Evolutionary conservation across 2,888 invertebrate species (phyloP).

Genomic region (Boloria selene): DNA sequence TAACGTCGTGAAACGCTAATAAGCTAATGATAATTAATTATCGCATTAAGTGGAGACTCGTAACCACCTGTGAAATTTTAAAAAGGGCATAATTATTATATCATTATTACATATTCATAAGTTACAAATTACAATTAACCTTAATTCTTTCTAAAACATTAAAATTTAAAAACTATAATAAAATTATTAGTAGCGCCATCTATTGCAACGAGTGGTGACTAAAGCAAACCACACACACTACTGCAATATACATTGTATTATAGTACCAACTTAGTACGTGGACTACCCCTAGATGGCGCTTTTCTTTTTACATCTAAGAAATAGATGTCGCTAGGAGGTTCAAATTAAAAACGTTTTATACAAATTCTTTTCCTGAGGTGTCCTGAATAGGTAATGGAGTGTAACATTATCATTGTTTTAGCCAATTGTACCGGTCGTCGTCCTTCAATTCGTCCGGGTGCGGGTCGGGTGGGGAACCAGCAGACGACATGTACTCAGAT

Average conservation of each 20-base stretch:
- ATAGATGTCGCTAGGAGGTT: slow-evolving; percentile 51
- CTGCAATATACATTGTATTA: too few species aligned
- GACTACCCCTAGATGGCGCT: slow-evolving; percentile 51
- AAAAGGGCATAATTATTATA: too few species aligned
- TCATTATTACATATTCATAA: too few species aligned
- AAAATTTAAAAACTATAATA: too few species aligned
- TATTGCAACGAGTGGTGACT: slow-evolving; percentile 39
- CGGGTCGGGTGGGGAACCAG: slow-evolving; percentile 95
- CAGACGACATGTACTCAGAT: slow-evolving; percentile 97
- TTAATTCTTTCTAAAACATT: too few species aligned
- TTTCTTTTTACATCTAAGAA: slow-evolving; percentile 10
- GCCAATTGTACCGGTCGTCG: slow-evolving; percentile 95
- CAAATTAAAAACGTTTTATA: slow-evolving; percentile 29
- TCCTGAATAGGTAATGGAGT: slow-evolving; percentile 43
- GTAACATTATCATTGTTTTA: slow-evolving; percentile 72
- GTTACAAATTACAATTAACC: too few species aligned
- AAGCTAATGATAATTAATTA: too few species aligned
- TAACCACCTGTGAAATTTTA: too few species aligned
- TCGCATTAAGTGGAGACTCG: too few species aligned
- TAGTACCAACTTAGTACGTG: neutral
- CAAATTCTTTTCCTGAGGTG: slow-evolving; percentile 37
- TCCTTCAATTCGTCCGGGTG: slow-evolving; percentile 96
- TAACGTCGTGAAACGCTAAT: too few species aligned
- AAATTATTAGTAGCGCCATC: slow-evolving; percentile 54
- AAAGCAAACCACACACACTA: slow-evolving; percentile 9